Evolutionary conservation across 2,888 invertebrate species (phyloP), one percentile per base, ranked within the genome.

Genomic region (Chamaedrilus cognettii): DNA sequence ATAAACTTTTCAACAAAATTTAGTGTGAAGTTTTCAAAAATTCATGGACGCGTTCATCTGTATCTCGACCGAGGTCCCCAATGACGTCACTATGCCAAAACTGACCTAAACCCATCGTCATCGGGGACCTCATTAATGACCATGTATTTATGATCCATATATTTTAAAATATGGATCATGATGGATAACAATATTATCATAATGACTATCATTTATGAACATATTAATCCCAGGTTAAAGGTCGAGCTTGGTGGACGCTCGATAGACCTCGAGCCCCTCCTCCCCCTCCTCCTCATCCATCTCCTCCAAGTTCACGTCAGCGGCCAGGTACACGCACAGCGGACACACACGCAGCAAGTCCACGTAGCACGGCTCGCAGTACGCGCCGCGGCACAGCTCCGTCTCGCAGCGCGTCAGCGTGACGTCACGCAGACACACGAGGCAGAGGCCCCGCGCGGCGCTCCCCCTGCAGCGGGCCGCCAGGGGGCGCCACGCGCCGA

Each of bases 331-430:
- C 51, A 62, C 33, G 33, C 74, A 74, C 30, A 74, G 70, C 15
- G 74, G 73, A 42, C 74, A 74, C 15, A 64, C 34, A n/a, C 64
- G 58, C 19, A 60, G 66, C 19, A 74, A 68, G 66, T 73, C 73
- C 15, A 66, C 62, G 50, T 63, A 74, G 51, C 74, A 74, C 34
- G 67, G 64, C 2, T 57, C 56, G 56, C 74, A 74, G 62, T 71
- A 74, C 19, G 69, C 61, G 42, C 74, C 74, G 11, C 42, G 42
- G 52, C 74, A 74, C 7, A 64, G 49, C 23, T 72, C 72, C 28
- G 70, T 71, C 34, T 64, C 65, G 55, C 74, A 74, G 11, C 64
- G 26, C 67, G 70, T 68, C 4, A 51, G 28, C 4, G 51, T 68
- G 30, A 61, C 70, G 52, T 72, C 72, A 51, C 70, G 66, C 32